These are phyloP conservation scores for Micrasema longulum DNA, from an alignment of 1,140 invertebrate species.

Conservation along the genomic window DNA sequence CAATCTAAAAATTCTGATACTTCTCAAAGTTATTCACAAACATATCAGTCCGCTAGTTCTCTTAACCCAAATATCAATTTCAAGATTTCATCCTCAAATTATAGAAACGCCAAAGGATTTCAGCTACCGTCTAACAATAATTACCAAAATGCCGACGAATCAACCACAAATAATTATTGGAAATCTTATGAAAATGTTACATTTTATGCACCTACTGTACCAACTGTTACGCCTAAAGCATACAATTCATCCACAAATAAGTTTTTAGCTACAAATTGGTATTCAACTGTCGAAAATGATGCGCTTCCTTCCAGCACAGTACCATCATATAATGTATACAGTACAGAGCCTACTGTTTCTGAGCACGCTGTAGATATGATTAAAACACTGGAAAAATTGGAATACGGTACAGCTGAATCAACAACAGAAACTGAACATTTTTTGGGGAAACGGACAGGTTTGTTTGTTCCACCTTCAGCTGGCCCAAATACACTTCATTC, in stretches of 20 bases:
- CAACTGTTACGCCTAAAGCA: constrained; percentile 48
- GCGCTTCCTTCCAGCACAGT: constrained; percentile 51
- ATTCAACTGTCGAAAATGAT: constrained; percentile 10
- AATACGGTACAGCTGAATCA: constrained; percentile 42
- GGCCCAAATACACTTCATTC: constrained; percentile 82
- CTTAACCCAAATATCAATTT: constrained; percentile 5
- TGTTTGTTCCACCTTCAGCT: constrained; percentile 76
- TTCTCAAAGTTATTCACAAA: too few species aligned
- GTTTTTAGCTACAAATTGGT: constrained; percentile 52
- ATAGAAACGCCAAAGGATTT: not conserved
- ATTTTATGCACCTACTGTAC: constrained; percentile 48
- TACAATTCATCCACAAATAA: constrained; percentile 46
- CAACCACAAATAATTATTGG: constrained; percentile 32
- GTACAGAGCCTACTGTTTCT: constrained; percentile 53
- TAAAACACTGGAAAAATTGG: constrained; percentile 60
- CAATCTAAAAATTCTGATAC: too few species aligned
- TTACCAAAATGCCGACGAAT: not conserved
- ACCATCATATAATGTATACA: constrained; percentile 54
- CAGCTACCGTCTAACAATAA: constrained; percentile 35
- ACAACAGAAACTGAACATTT: constrained; percentile 58
- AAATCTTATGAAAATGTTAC: constrained; percentile 41
- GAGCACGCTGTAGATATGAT: constrained; percentile 65
- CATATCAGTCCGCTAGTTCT: too few species aligned
- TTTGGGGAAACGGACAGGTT: constrained; percentile 67
- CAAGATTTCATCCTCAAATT: not conserved